A percentile compares a stretch with the other conserved stretches of the same genome.
Conservation (phyloP, 2,113 vertebrate genomes). For the Ameiurus melas region DNA sequence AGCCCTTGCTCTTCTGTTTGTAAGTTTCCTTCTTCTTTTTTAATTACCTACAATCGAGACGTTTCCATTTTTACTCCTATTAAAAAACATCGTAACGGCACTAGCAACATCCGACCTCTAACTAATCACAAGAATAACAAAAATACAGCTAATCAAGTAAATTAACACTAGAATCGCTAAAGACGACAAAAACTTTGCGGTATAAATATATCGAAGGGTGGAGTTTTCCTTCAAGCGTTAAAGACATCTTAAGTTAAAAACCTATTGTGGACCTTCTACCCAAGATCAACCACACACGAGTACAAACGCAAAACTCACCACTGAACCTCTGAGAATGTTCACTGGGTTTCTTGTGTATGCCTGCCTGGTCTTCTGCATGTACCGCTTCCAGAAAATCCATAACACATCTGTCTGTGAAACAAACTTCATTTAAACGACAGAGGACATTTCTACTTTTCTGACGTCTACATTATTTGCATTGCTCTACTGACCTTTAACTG, state of each 20-base stretch:
- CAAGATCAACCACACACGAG: background rate
- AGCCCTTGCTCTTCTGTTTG: background rate
- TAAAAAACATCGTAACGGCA: background rate
- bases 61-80: background rate
- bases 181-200: background rate
- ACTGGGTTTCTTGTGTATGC: slow-evolving; percentile 74
- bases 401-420: slow-evolving; percentile 77
- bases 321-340: background rate
- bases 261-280: background rate
- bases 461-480: background rate
- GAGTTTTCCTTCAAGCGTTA: background rate
- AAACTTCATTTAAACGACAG: background rate
- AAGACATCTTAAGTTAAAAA: background rate
- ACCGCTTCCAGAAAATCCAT: slow-evolving; percentile 83
- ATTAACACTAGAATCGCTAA: background rate
- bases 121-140: background rate
- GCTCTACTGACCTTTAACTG: slow-evolving; percentile 80
- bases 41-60: background rate
- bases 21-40: background rate
- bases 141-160: background rate
- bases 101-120: background rate
- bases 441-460: too few relatives aligned
- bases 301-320: slow-evolving; percentile 55
- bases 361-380: slow-evolving; percentile 84
- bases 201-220: background rate